phyloP scores from a whole-genome alignment of 2,888 invertebrate species.

The Drosophila aldrichi region DNA sequence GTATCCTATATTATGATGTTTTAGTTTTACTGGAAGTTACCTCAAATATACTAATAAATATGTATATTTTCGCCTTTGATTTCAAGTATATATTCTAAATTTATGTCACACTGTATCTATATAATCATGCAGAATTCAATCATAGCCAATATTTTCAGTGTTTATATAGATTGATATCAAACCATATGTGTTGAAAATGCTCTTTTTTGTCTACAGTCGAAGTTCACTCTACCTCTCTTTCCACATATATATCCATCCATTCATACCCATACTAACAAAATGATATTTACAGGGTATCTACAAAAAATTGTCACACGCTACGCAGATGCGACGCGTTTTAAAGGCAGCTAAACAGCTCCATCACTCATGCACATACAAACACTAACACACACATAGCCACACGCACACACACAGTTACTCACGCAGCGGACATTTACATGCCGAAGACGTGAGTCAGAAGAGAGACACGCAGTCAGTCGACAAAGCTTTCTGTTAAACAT shows the following conservation, averaged over 20 bases:
- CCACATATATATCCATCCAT: no score
- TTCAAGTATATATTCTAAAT: no score
- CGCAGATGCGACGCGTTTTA: slow-evolving; percentile 61
- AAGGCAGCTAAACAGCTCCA: slow-evolving; percentile 52
- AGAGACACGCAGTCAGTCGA: slow-evolving; percentile 35
- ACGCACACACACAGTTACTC: slow-evolving; percentile 20
- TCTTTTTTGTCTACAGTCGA: no score
- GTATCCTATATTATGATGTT: no score
- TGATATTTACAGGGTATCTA: slow-evolving; percentile 36
- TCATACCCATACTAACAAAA: slow-evolving; percentile 4
- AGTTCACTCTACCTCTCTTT: no score
- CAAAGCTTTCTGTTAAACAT: slow-evolving; percentile 38
- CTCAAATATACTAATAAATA: background rate
- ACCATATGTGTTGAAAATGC: no score
- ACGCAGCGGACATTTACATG: slow-evolving; percentile 71
- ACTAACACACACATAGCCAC: slow-evolving; percentile 11
- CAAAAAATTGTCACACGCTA: slow-evolving; percentile 77
- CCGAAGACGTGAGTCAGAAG: slow-evolving; percentile 70
- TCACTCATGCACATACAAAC: slow-evolving; percentile 46
- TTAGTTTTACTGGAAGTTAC: background rate
- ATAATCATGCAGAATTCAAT: no score
- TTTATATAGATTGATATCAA: no score
- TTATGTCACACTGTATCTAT: no score
- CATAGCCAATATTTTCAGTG: no score
- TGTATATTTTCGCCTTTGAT: background rate